phyloP scores from a whole-genome alignment of 2,797 vertebrate genomes.

The Xenops minutus region DNA sequence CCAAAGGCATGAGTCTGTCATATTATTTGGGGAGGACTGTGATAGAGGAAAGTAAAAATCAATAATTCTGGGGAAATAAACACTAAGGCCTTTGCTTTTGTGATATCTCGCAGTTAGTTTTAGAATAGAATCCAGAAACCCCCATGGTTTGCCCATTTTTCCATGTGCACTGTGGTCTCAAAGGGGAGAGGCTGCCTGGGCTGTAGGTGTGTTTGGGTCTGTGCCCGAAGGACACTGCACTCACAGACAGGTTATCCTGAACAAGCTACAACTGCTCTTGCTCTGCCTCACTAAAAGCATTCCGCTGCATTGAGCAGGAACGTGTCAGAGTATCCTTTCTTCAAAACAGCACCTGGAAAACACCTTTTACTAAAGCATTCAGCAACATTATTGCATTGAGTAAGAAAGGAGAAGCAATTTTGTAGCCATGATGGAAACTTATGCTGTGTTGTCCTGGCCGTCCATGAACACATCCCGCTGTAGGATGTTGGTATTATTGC shows the following conservation, averaged over 20 bases:
- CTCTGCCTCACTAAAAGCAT: background rate
- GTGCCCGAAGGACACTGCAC: background rate
- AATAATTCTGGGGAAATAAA: background rate
- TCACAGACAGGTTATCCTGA: background rate
- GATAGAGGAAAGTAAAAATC: background rate
- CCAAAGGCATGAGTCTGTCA: fast-evolving
- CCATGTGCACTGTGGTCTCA: fast-evolving
- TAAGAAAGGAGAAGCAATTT: background rate
- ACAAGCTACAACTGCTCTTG: background rate
- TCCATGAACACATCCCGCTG: background rate
- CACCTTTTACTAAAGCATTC: background rate
- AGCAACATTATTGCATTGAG: background rate
- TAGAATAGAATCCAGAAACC: background rate
- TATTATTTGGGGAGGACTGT: background rate
- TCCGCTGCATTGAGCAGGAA: background rate
- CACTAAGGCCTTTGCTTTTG: background rate
- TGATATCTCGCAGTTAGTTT: background rate
- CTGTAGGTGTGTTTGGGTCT: background rate
- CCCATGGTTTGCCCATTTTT: background rate
- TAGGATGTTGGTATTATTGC: background rate
- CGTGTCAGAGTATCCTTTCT: background rate
- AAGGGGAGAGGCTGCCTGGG: background rate
- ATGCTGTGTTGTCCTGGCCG: background rate
- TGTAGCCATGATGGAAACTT: background rate
- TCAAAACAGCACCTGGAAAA: background rate